Conservation (phyloP, 2,888 invertebrate genomes). For the Ectropis crepuscularia region DNA sequence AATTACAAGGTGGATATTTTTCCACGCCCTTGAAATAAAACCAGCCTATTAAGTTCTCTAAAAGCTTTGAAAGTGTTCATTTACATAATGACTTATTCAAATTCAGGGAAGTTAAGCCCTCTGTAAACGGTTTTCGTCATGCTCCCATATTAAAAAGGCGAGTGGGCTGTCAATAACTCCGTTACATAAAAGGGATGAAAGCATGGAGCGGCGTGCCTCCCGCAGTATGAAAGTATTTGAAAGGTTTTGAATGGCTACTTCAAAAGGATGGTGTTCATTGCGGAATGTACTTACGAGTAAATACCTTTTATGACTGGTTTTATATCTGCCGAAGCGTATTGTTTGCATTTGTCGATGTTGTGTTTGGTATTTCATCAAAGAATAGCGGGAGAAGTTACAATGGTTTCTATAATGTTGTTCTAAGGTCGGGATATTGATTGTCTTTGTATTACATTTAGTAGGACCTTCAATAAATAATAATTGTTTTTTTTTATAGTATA, state of each 20-base stretch:
- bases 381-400: too few relatives aligned
- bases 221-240: slow-evolving; percentile 14
- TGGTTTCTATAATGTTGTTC: too few relatives aligned
- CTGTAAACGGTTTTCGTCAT: slow-evolving; percentile 57
- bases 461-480: too few relatives aligned
- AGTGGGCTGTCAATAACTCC: slow-evolving; percentile 29
- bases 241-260: slow-evolving; percentile 26
- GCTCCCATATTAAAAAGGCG: slow-evolving; percentile 42
- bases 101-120: slow-evolving; percentile 51
- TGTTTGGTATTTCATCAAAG: too few relatives aligned
- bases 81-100: slow-evolving; percentile 60
- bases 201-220: slow-evolving; percentile 14
- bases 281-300: slow-evolving; percentile 10
- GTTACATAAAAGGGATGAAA: slow-evolving; percentile 31
- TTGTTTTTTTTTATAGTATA: too few relatives aligned
- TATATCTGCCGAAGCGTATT: not conserved
- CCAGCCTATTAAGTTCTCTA: slow-evolving; percentile 48
- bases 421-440: not conserved
- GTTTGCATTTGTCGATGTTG: not conserved
- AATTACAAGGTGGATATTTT: slow-evolving; percentile 52
- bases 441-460: too few relatives aligned
- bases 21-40: slow-evolving; percentile 48
- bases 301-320: slow-evolving; percentile 9
- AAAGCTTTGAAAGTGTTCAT: slow-evolving; percentile 61
- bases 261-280: slow-evolving; percentile 17